phyloP scores from a whole-genome alignment of 2,888 invertebrate genomes.

The Osmoderma eremita region DNA sequence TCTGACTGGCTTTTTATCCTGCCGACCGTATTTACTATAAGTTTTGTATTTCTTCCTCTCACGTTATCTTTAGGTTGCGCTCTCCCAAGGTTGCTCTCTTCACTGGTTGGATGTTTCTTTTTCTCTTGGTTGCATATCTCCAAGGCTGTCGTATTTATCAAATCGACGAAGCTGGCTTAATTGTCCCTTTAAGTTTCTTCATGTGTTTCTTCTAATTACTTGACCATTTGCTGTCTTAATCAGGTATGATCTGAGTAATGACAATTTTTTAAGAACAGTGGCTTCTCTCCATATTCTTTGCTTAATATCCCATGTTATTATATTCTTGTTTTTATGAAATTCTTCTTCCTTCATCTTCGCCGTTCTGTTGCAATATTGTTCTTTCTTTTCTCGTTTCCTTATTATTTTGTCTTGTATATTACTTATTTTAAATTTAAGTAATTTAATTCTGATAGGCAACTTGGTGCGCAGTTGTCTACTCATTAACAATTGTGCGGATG shows the following conservation, averaged over 20 bases:
- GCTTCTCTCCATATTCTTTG: slow-evolving; percentile 6
- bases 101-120: not conserved
- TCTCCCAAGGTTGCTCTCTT: not conserved
- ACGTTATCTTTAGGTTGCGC: not conserved
- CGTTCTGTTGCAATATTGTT: slow-evolving; percentile 26
- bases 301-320: slow-evolving; percentile 7
- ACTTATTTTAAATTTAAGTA: slow-evolving; percentile 8
- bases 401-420: slow-evolving; percentile 8
- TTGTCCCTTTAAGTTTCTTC: not conserved
- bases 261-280: not conserved
- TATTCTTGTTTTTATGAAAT: not conserved
- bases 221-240: not conserved
- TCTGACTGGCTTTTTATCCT: not conserved
- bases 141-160: not conserved
- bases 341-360: slow-evolving; percentile 9
- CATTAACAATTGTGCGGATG: slow-evolving; percentile 12
- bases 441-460: slow-evolving; percentile 12
- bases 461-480: slow-evolving; percentile 13
- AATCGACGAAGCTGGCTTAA: not conserved
- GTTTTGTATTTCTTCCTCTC: not conserved
- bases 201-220: slow-evolving; percentile 7
- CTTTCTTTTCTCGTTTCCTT: slow-evolving; percentile 10
- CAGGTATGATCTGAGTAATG: not conserved
- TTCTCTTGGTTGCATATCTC: not conserved
- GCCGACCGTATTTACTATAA: not conserved